Percentiles rank a stretch among this genome's conserved stretches.
These are phyloP conservation scores for Artibeus jamaicensis DNA, from an alignment of 2,797 vertebrate genomes.

Conservation along the genomic window DNA sequence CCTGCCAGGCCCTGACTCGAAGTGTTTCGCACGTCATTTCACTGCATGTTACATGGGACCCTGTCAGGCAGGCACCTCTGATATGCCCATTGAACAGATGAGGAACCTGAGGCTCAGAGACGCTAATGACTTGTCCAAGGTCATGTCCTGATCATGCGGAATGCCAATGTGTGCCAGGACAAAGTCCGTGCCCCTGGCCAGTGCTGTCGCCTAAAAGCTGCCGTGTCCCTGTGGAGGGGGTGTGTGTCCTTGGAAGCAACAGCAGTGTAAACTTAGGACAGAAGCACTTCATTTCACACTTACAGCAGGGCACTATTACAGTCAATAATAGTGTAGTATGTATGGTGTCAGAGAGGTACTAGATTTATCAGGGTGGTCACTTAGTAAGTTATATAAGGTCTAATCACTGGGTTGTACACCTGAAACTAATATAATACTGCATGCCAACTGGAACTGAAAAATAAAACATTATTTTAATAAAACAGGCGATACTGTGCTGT, in stretches of 20 bases:
- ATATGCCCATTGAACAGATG: not conserved
- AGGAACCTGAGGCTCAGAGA: not conserved
- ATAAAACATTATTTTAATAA: not conserved
- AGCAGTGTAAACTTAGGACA: not conserved
- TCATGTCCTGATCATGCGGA: not conserved
- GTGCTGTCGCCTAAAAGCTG: not conserved
- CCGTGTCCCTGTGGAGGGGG: fast-evolving
- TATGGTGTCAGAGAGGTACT: not conserved
- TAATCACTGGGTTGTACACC: not conserved
- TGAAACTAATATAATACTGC: not conserved
- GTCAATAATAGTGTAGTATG: not conserved
- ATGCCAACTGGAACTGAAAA: not conserved
- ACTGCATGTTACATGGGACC: not conserved
- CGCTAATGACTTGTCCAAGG: not conserved
- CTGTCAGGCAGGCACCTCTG: not conserved
- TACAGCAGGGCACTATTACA: not conserved
- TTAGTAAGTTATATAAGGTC: not conserved
- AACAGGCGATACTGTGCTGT: not conserved
- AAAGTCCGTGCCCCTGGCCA: not conserved
- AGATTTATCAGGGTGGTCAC: not conserved
- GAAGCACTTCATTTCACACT: not conserved
- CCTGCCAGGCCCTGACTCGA: not conserved
- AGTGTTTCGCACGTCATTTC: not conserved
- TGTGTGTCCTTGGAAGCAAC: fast-evolving
- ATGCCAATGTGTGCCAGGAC: not conserved